Conservation (phyloP, 2,113 vertebrate species). For the Myotis brandtii region DNA sequence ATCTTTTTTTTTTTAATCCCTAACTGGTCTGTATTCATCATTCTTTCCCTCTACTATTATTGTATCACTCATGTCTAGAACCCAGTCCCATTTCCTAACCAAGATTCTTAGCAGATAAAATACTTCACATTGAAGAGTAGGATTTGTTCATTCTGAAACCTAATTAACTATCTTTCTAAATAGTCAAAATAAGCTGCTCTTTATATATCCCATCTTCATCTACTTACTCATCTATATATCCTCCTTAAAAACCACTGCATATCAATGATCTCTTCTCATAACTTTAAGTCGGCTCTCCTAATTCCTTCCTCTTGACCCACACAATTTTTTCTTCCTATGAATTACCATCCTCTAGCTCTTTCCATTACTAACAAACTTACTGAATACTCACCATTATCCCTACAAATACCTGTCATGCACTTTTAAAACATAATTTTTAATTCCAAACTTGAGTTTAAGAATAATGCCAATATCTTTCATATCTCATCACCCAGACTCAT, state of each 20-base stretch:
- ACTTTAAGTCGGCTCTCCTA: background rate
- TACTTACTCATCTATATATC: background rate
- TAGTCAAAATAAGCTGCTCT: background rate
- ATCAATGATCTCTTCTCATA: background rate
- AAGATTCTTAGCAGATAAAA: background rate
- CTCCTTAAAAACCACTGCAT: background rate
- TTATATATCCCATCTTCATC: background rate
- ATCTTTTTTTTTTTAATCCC: background rate
- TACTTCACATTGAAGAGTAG: background rate
- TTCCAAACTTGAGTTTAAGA: conserved; percentile 32
- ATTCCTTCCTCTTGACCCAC: background rate
- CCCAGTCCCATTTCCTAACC: background rate
- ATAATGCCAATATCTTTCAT: background rate
- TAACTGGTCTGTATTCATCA: background rate
- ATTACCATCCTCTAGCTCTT: background rate
- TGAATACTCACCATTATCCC: background rate
- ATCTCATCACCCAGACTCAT: background rate
- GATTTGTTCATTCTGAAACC: background rate
- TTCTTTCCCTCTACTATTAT: background rate
- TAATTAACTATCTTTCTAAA: background rate
- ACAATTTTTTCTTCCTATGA: background rate
- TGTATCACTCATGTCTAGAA: conserved; percentile 10
- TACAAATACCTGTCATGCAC: background rate
- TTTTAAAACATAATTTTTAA: background rate
- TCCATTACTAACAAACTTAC: background rate